Base-by-base conservation (phyloP, 2,888 invertebrate genomes). In the Lacanobia wlatinum region DNA sequence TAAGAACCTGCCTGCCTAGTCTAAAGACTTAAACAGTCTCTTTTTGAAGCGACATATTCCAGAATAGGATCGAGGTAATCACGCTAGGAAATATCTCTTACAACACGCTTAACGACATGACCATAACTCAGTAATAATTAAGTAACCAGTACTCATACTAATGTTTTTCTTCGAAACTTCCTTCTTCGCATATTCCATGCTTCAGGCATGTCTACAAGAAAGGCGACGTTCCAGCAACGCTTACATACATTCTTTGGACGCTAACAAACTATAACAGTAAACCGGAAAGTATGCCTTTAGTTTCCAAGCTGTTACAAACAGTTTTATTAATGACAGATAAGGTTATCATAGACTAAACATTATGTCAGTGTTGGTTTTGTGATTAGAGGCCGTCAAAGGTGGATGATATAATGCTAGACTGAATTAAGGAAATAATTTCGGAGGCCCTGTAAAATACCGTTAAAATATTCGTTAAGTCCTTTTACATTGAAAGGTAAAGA, bases 341-440 rank as follows among this genome's bases (percentile, higher is more conserved):
- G 66, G 69, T 65, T 83, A 86, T 84, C 86, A 73, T 50, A 69
- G 60, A 76, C 73, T 64, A 78, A 83, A 83, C 76, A 86, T 84
- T 82, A 83, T 74, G 82, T 83, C 83, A 85, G 60, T 63, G 77
- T 79, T 78, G 56, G 66, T 56, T 71, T 70, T 72, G 43, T 28
- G 78, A 78, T 83, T 74, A 76, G 52, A 56, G 21, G 28, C 43
- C 38, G 65, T 66, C 73, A 71, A 77, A 75, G 55, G 58, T 72
- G 14, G 28, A 12, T 78, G 55, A 72, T 78, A 64, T 72, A 76
- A 72, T 56, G 38, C 2, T 38, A 52, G 12, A 60, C 28, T 50
- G 43, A 23, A 73, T 52, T 60, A 60, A 53, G 53, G 6, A n/a
- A n/a, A n/a, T 34, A 10, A 62, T 40, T 28, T 64, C 2, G 18